Base-by-base conservation (phyloP, 2,888 invertebrate species). In the Drosophila kuntzei region DNA sequence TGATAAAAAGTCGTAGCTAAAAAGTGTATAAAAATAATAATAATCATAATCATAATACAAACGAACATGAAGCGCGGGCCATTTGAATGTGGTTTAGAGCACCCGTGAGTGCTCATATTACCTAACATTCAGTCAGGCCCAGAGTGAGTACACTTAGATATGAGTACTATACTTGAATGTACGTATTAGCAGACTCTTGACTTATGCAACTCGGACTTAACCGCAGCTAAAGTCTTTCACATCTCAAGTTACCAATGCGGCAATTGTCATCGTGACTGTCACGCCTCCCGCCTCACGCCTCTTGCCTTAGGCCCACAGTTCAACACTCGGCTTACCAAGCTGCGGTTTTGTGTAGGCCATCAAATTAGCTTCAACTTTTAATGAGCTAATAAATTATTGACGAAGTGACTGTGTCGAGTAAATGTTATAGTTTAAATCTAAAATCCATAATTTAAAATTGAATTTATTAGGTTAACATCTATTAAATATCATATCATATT, bases 151-250 rank as follows among this genome's bases (percentile, higher is more conserved):
- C 60, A 16, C 32, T 27, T 22, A 60, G 36, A 46, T 71, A 37
- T 39, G 55, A 34, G 29, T 34, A 44, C 7, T 12, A 29, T 7
- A 29, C 49, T 66, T 37, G 41, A 66, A 47, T 51, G 43, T 68
- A 22, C 54, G 37, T 37, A 54, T 54, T 39, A 54, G 43, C 53
- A 41, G 68, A 53, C 63, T 49, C 55, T 64, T 27, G 70, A 55
- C 61, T 73, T 74, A 74, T 74, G 74, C 74, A 74, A 74, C 64
- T 54, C 41, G 63, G 34, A 58, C 57, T 47, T 59, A 74, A 70
- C 57, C 57, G 20, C 75, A 47, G 62, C 18, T 29, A 66, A 75
- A 46, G 20, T 62, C 62, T 57, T 71, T 60, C 32, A 36, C 53
- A 50, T 47, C 75, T 75, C 75, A 37, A 41, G 57, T 75, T 75